Evolutionary conservation across 2,888 invertebrate genomes (phyloP), one percentile per base, ranked within the genome.

Genomic region (Protodeltote pygarga): DNA sequence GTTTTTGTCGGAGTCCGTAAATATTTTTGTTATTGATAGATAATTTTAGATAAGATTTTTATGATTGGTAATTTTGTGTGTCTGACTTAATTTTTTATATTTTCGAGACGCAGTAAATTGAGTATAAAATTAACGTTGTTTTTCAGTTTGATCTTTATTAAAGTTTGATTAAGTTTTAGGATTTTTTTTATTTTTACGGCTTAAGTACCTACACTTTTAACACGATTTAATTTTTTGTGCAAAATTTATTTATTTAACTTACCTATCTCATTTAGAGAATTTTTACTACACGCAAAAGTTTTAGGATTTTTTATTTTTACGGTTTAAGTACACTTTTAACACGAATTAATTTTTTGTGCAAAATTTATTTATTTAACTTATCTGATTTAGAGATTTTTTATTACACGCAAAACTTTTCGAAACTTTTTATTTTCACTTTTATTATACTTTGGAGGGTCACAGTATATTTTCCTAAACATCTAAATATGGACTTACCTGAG

Each of bases 401-500:
- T 16, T 3, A 23, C 8, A 38, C 50, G 21, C 8, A 3, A 42
- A 39, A 17, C 19, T 35, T 40, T 52, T 24, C 8, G 3, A 42
- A 39, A 17, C 19, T 35, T 35, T 46, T 41, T 39, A 8, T 39
- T 40, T 47, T 53, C 46, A 55, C 46, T 53, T 58, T 47, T 27
- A 6, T 8, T 38, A n/a, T n/a, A 49, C 49, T 53, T 53, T 10
- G 35, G 55, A 35, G 48, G 17, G 21, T 35, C 14, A 31, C 25
- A 5, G 16, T 33, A 14, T 11, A 44, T 38, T n/a, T 49, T 57
- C 44, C 13, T 39, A 52, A 50, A 10, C 51, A 50, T 24, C 5
- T 14, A 39, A 51, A 13, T 11, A 13, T 61, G n/a, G 60, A 92
- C 94, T 95, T 93, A 97, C 97, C 97, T 97, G 97, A 75, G 99